Base-by-base conservation (phyloP, 2,888 invertebrate species). In the Microplitis deprimator region DNA sequence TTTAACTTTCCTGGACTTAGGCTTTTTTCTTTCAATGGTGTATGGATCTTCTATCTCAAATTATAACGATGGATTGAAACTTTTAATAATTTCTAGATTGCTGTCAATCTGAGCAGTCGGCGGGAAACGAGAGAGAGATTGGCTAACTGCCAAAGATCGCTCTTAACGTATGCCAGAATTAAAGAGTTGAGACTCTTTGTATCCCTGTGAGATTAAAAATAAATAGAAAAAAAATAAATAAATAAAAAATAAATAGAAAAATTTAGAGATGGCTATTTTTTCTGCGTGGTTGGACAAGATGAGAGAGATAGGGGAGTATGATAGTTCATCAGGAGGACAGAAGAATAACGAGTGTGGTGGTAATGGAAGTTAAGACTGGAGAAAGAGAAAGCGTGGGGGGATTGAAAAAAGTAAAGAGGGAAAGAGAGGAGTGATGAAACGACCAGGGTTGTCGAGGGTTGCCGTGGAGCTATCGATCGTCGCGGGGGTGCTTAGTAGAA, bases 391-490 rank as follows among this genome's bases (percentile, higher is more conserved):
- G 77, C 70, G 75, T 5, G 80, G 50, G 60, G 72, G 64, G 39
- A 65, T 41, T 1, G 39, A n/a, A 62, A 17, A 69, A 70, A 75
- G 39, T 67, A 79, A 67, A 73, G 76, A 69, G 69, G 81, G 75
- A 77, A 75, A 72, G 67, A 67, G 73, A 81, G 81, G 81, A 78
- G 78, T 61, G 79, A 73, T 76, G 80, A 83, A 84, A 84, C 85
- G 84, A 86, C 85, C 85, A 82, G 84, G 85, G 84, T 77, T 77
- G 76, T 74, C 81, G 82, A 82, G 82, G 86, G 87, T 86, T 87
- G 86, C 86, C 84, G 86, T 85, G 85, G 85, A 84, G 86, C 83
- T 87, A 87, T 87, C 86, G 86, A 87, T 85, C 86, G 83, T 73
- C 61, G 82, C 81, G 82, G 84, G 81, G 77, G 70, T 75, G 76